These are phyloP conservation scores for Eurystomus glaucurus DNA, from an alignment of 2,797 vertebrate species.

Conservation along the genomic window DNA sequence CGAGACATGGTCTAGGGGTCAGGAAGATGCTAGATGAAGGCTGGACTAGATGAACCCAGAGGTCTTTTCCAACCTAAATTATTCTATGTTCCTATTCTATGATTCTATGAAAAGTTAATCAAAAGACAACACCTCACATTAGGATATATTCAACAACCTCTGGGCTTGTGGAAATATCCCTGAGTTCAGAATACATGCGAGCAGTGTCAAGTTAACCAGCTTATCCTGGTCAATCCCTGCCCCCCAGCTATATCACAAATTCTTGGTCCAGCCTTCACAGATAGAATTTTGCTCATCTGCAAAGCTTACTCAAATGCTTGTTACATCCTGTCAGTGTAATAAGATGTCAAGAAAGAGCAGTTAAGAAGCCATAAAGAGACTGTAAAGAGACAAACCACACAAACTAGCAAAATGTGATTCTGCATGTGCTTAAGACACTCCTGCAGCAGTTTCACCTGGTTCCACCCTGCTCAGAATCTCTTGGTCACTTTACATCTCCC, in stretches of 20 bases:
- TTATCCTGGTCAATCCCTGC: not conserved
- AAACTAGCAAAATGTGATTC: fast-evolving
- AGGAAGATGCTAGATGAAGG: too few species aligned
- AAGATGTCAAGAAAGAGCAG: not conserved
- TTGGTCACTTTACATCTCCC: not conserved
- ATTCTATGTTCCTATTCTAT: too few species aligned
- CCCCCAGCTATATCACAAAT: not conserved
- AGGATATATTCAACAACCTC: not conserved
- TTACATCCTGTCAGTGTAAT: not conserved
- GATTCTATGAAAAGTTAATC: not conserved
- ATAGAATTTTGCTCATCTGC: not conserved
- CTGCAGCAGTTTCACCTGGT: not conserved
- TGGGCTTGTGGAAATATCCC: not conserved
- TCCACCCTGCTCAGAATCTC: not conserved
- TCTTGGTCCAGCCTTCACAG: not conserved
- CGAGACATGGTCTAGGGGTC: too few species aligned
- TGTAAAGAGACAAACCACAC: not conserved
- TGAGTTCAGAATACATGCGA: not conserved
- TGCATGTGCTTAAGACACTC: not conserved
- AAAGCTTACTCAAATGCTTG: not conserved
- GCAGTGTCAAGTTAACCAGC: not conserved
- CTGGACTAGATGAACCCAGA: too few species aligned
- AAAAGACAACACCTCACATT: not conserved
- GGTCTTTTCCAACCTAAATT: too few species aligned
- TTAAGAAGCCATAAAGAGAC: not conserved